Evolutionary conservation across 2,888 invertebrate genomes (phyloP).

Genomic region (Lissonota sp.): DNA sequence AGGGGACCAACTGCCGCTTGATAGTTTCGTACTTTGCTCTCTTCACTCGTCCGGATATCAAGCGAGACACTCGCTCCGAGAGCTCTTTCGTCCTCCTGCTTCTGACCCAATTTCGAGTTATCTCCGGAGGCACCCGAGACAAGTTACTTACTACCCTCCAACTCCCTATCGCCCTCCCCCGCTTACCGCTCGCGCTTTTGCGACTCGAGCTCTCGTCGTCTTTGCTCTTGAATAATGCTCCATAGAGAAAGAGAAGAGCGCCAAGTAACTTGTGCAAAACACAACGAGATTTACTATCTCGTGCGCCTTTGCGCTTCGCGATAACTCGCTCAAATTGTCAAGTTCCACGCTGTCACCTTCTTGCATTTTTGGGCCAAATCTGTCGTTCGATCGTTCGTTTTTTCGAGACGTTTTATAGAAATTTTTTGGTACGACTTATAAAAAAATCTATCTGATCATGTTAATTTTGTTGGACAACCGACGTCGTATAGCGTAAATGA

Average conservation of each 20-base stretch:
- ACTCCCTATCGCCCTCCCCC: neutral
- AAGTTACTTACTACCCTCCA: conserved; percentile 48
- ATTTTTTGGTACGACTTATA: neutral
- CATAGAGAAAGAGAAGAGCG: conserved; percentile 18
- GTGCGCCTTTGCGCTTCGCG: conserved; percentile 28
- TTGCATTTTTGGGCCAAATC: neutral
- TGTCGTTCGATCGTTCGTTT: neutral
- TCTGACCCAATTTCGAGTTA: conserved; percentile 68
- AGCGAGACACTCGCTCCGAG: conserved; percentile 58
- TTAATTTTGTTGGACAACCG: too few relatives aligned
- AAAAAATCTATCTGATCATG: neutral
- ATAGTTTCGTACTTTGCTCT: conserved; percentile 58
- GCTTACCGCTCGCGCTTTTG: conserved; percentile 22
- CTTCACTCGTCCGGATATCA: conserved; percentile 61
- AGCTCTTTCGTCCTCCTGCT: conserved; percentile 58
- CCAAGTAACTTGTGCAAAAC: conserved; percentile 52
- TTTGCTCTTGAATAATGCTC: conserved; percentile 30
- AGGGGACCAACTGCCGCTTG: conserved; percentile 53
- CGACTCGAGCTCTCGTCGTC: conserved; percentile 45
- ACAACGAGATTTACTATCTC: conserved; percentile 49
- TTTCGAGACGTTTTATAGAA: neutral
- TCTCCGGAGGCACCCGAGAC: conserved; percentile 61
- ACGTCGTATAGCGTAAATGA: too few relatives aligned
- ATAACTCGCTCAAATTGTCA: conserved; percentile 58
- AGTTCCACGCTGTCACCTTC: neutral